Base-by-base conservation (phyloP, 2,888 invertebrate genomes). In the Hirtodrosophila cameraria region DNA sequence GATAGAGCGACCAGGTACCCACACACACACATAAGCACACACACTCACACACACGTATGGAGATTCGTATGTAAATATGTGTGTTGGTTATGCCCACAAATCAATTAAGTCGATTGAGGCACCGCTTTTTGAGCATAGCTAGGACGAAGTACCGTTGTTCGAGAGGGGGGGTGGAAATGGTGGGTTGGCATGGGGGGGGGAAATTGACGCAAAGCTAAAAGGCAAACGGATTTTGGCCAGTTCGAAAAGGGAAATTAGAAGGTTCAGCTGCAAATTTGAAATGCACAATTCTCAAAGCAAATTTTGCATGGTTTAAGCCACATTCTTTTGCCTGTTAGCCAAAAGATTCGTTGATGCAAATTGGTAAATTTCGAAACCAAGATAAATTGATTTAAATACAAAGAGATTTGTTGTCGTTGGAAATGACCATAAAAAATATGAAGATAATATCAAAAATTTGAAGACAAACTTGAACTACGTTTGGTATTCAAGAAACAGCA, bases 81-180 rank as follows among this genome's bases (percentile, higher is more conserved):
- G 59, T 83, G 59, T 75, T 80, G 80, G 84, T 86, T 80, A 86
- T 80, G 83, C 83, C 86, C 80, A 86, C 87, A 87, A 89, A 89
- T 88, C 87, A 88, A 88, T 88, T 88, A 87, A 86, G 85, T 78
- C 89, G 89, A 88, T 88, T 88, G 88, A 78, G 78, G 57, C 70
- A 52, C 53, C 63, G 69, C 80, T 69, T 75, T 82, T 59, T 49
- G 43, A 58, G 58, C 41, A 73, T 45, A 55, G 39, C 55, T 59
- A 16, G 15, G 38, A 18, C 13, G 30, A 41, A 46, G 28, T 25
- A 13, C n/a, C n/a, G 20, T 8, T 23, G 23, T 23, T 23, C 8
- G 6, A 2, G 0, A 1, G 18, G 2, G 13, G 11, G 2, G 11
- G 9, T 6, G 5, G 18, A 8, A n/a, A 1, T 2, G 12, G 11